Percentiles rank a stretch among this genome's conserved stretches.
These are phyloP conservation scores for Scylla paramamosain DNA, from an alignment of 1,140 invertebrate genomes.

Conservation along the genomic window DNA sequence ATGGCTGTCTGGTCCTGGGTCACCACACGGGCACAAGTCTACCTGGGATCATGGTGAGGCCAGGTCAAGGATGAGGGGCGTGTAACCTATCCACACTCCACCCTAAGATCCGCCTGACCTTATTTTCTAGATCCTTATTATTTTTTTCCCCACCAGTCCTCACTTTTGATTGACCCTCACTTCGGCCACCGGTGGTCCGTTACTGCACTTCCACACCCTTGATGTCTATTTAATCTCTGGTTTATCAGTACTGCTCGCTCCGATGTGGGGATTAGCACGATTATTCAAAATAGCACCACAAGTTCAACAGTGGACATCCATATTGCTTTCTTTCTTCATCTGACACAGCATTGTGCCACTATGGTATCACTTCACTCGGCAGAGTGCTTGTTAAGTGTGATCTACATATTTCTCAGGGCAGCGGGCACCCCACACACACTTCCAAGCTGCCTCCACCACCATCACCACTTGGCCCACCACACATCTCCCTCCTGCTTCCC, in stretches of 20 bases:
- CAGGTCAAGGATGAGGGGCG: not conserved
- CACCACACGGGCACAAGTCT: not conserved
- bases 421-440: conserved; percentile 16
- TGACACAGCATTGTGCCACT: not conserved
- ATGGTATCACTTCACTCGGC: not conserved
- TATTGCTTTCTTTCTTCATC: not conserved
- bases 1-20: conserved; percentile 28
- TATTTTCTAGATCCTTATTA: not conserved
- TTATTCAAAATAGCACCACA: too few species aligned
- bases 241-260: not conserved
- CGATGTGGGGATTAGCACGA: not conserved
- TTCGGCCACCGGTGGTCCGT: not conserved
- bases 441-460: not conserved
- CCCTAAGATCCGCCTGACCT: not conserved
- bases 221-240: not conserved
- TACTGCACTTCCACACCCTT: not conserved
- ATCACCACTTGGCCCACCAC: not conserved
- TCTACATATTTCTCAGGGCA: not conserved
- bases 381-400: not conserved
- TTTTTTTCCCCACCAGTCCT: not conserved
- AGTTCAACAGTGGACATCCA: not conserved
- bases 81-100: not conserved
- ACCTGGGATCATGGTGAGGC: not conserved
- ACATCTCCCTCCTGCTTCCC: not conserved
- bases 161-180: not conserved